Base-by-base conservation (phyloP, 2,888 invertebrate species). In the Drosophila putrida region DNA sequence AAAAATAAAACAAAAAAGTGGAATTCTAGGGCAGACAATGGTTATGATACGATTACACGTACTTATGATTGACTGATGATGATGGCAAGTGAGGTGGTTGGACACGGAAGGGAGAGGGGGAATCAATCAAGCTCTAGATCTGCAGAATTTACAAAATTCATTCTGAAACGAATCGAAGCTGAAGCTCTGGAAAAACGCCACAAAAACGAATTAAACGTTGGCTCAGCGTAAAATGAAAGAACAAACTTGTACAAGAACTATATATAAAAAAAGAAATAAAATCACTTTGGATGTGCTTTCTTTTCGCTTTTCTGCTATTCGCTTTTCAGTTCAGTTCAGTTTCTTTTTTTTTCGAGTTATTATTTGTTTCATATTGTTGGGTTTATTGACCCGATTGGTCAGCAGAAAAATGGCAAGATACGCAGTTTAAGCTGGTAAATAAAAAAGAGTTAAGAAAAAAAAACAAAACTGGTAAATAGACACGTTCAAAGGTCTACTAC, bases 401-500 rank as follows among this genome's bases (percentile, higher is more conserved):
- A 82, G 84, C 84, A 78, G 27, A 87, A 82, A 82, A 79, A 74
- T 47, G 62, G 39, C 65, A 50, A 68, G 68, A 74, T 69, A 71
- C 79, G 80, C 79, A 80, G 71, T 75, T 75, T 61, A 70, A 53
- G 13, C 62, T 70, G 66, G 39, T 20, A 47, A 38, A 15, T 4
- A 50, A 8, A 35, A 43, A 20, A 41, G 1, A 57, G 35, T 31
- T 31, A 57, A n/a, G 46, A 43, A 53, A 13, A 49, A 33, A 61
- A 62, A 66, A 11, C 51, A 41, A 51, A 28, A 25, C 49, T 61
- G 53, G 53, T 33, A 70, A 33, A 55, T 10, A 65, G 63, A 71
- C 55, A 75, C 74, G 86, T 83, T 65, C 86, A 82, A 82, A 86
- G 87, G 86, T 82, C 82, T 79, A 31, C 82, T 79, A 31, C 13